Conservation (phyloP, 2,888 invertebrate species). For the Rhogogaster chlorosoma region DNA sequence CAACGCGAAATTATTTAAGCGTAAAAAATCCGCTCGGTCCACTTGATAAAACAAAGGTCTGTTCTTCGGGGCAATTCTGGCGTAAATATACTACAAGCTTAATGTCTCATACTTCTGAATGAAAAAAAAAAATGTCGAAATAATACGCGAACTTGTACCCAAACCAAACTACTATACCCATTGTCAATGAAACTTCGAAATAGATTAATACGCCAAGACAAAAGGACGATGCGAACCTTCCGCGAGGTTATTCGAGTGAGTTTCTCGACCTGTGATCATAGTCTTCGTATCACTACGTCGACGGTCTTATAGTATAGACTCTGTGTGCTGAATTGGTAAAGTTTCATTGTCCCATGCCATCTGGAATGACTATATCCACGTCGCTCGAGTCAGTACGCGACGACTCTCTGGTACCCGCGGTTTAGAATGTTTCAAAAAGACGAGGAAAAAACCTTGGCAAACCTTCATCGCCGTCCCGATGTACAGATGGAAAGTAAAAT, state of each 20-base stretch:
- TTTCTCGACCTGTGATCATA: constrained; percentile 11
- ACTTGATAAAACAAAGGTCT: background rate
- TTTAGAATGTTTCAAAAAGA: background rate
- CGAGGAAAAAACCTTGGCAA: background rate
- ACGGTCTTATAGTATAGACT: constrained; percentile 6
- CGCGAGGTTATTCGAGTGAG: constrained; percentile 13
- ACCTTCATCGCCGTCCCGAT: no score
- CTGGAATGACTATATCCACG: constrained; percentile 19
- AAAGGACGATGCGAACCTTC: background rate
- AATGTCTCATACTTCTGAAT: background rate
- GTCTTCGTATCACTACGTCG: constrained; percentile 17
- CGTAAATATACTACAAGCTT: background rate
- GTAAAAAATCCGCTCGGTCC: background rate
- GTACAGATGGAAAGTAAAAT: background rate
- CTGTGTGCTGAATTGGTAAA: constrained; percentile 22
- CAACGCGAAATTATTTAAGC: background rate
- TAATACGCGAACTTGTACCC: background rate
- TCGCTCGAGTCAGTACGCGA: background rate
- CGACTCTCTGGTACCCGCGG: background rate
- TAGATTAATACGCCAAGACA: constrained; percentile 3
- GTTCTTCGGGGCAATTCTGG: background rate
- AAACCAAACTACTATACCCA: background rate
- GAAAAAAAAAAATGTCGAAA: background rate
- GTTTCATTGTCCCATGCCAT: constrained; percentile 21
- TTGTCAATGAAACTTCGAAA: constrained; percentile 10